These are phyloP conservation scores for Neolamprologus longior DNA, from an alignment of 2,113 vertebrate genomes.

Conservation along the genomic window DNA sequence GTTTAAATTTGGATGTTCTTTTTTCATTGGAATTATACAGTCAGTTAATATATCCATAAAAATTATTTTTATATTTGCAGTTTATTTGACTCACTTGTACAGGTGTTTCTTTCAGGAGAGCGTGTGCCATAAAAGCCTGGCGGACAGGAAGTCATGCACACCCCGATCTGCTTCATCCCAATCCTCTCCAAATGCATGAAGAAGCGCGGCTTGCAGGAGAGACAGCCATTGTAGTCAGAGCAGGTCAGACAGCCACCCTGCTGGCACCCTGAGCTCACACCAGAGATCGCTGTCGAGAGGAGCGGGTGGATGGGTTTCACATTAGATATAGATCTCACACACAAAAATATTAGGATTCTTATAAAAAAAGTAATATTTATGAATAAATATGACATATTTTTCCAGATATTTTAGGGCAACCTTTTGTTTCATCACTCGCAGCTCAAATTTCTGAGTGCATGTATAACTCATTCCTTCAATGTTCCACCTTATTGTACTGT, in stretches of 20 bases:
- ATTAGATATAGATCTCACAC: not conserved
- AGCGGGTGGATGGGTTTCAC: slow-evolving; percentile 22
- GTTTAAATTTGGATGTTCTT: not conserved
- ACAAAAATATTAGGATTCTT: not conserved
- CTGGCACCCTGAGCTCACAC: slow-evolving; percentile 88
- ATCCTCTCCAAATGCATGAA: slow-evolving; percentile 97
- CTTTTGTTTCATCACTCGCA: not conserved
- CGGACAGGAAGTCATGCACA: slow-evolving; percentile 94
- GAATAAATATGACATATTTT: not conserved
- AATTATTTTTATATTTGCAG: not conserved
- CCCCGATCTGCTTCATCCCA: slow-evolving; percentile 95
- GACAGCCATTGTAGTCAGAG: slow-evolving; percentile 96
- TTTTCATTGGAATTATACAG: not conserved
- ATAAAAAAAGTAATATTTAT: not conserved
- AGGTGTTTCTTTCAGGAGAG: slow-evolving; percentile 93
- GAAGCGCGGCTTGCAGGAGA: slow-evolving; percentile 94
- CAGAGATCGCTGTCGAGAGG: slow-evolving; percentile 77
- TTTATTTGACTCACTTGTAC: slow-evolving; percentile 72
- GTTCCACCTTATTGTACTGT: not conserved
- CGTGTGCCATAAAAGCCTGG: slow-evolving; percentile 92
- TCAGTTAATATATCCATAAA: not conserved
- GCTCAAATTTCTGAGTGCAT: not conserved
- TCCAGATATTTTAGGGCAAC: not conserved
- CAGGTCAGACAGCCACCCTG: slow-evolving; percentile 95
- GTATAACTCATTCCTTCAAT: not conserved